phyloP scores from a whole-genome alignment of 2,113 vertebrate species.

The Stegastes partitus region DNA sequence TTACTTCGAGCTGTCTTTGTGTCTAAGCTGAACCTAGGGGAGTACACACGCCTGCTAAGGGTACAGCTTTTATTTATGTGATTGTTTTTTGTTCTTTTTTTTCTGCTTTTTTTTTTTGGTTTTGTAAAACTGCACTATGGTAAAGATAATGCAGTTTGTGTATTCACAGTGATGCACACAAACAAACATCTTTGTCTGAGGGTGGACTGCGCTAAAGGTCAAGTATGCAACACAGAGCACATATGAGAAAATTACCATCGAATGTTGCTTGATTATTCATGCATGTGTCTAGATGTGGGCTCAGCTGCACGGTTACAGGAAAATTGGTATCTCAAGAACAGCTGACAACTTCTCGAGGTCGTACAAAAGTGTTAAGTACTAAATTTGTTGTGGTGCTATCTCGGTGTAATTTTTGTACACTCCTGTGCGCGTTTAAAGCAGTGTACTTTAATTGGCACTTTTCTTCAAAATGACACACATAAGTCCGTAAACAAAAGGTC shows the following conservation, averaged over 20 bases:
- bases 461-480: constrained; percentile 35
- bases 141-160: too few relatives aligned
- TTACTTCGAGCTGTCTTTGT: not conserved
- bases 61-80: not conserved
- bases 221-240: not conserved
- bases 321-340: not conserved
- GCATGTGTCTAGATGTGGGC: not conserved
- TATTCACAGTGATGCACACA: too few relatives aligned
- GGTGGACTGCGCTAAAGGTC: not conserved
- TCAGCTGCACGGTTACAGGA: not conserved
- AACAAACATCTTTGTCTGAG: too few relatives aligned
- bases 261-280: not conserved
- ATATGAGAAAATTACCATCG: not conserved
- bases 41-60: not conserved
- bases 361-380: not conserved
- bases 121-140: too few relatives aligned
- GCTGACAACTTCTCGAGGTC: not conserved
- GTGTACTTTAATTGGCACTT: constrained; percentile 52
- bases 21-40: not conserved
- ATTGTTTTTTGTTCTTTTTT: not conserved
- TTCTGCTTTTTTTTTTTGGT: too few relatives aligned
- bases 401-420: constrained; percentile 34
- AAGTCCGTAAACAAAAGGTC: constrained; percentile 6
- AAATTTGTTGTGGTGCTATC: not conserved
- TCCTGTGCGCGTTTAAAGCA: constrained; percentile 13